A percentile compares a stretch with the other conserved stretches of the same genome.
These are phyloP conservation scores for Carettochelys insculpta DNA, from an alignment of 2,113 vertebrate genomes.

Conservation along the genomic window DNA sequence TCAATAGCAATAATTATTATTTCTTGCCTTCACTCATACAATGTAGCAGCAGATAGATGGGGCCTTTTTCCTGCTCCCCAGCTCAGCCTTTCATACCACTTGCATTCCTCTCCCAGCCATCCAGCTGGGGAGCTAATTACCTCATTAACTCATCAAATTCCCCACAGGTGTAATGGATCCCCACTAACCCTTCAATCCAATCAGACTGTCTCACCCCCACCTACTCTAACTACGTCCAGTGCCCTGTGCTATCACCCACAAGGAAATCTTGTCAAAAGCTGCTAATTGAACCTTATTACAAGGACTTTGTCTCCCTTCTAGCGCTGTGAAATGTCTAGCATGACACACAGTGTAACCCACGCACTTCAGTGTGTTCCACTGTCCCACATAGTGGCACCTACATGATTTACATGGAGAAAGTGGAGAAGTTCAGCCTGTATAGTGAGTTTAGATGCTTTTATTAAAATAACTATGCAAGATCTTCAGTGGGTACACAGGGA, in stretches of 20 bases:
- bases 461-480: neutral
- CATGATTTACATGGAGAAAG: too few relatives aligned
- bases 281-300: neutral
- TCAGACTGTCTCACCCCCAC: neutral
- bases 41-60: neutral
- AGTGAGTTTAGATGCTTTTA: conserved; percentile 43
- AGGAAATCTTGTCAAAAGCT: neutral
- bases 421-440: conserved; percentile 32
- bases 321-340: neutral
- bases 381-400: too few relatives aligned
- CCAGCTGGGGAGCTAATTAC: neutral
- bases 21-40: too few relatives aligned
- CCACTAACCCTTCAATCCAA: neutral
- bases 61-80: neutral
- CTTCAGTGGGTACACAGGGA: neutral
- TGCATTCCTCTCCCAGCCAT: neutral
- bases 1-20: too few relatives aligned
- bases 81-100: neutral
- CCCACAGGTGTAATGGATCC: neutral
- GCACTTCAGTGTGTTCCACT: too few relatives aligned
- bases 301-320: neutral
- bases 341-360: neutral
- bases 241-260: neutral
- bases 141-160: neutral
- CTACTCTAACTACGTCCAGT: neutral